These are phyloP conservation scores for Acrossocheilus wenchowensis DNA, from an alignment of 2,797 vertebrate genomes.

Conservation along the genomic window DNA sequence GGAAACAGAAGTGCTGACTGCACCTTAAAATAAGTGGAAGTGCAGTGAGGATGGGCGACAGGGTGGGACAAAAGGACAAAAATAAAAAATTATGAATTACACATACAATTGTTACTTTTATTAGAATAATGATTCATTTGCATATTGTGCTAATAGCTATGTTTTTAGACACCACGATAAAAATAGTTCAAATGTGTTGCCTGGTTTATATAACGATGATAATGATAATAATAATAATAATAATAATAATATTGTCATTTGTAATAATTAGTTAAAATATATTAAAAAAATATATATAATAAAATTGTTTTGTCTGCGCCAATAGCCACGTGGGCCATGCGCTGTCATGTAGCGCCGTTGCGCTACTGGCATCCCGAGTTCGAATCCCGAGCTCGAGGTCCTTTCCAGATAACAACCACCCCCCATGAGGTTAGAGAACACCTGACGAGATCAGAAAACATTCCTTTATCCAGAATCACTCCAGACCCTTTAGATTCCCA, in stretches of 20 bases:
- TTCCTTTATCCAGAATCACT: no score
- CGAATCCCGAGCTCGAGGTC: no score
- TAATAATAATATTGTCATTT: neutral
- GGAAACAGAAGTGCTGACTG: slow-evolving; percentile 64
- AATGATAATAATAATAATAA: neutral
- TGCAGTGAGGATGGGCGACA: slow-evolving; percentile 22
- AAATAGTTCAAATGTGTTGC: neutral
- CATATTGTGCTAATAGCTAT: neutral
- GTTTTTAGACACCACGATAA: neutral
- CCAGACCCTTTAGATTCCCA: no score
- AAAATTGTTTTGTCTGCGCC: neutral
- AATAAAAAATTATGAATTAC: neutral
- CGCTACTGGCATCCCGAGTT: no score
- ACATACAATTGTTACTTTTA: neutral
- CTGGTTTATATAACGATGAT: neutral
- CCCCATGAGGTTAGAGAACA: no score
- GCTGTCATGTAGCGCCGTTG: no score
- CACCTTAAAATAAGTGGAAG: slow-evolving; percentile 52
- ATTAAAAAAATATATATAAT: neutral
- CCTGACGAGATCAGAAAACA: no score
- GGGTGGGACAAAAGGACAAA: slow-evolving; percentile 64
- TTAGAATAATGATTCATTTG: neutral
- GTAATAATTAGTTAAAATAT: neutral
- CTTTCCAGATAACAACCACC: no score
- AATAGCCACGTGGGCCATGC: no score